Base-by-base conservation (phyloP, 2,797 vertebrate genomes). In the Paedocypris micromegethes region DNA sequence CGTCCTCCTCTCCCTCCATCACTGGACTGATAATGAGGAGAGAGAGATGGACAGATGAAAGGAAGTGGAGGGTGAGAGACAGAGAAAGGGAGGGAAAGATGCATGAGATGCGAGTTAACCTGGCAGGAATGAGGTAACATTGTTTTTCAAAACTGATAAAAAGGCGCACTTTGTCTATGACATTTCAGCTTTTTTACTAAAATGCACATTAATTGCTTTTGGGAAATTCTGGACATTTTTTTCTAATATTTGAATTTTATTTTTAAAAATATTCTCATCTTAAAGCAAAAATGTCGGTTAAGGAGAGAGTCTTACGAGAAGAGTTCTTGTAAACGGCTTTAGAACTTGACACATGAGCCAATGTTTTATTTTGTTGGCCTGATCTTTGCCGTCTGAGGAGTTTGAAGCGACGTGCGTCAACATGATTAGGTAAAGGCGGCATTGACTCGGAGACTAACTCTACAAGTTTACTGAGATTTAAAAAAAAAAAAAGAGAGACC, bases 11-110 rank as follows among this genome's bases (percentile, higher is more conserved):
- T 51, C 66, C n/a, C 45, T 53, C n/a, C 41, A 50, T 59, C 55
- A 58, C 53, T 81, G 80, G 74, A 82, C 83, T 51, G 74, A 49
- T 70, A 47, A 66, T 57, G 62, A 56, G 74, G 75, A 86, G 80
- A 83, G 42, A 56, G 52, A 73, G 53, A 42, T 3, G 47, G 43
- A 58, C 84, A 82, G 75, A 54, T 53, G 59, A 55, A 50, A 62
- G 49, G 40, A 37, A 82, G 23, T 64, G 71, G 76, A 75, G 59
- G 57, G 66, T 42, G 54, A 54, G 66, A 71, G 44, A 54, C 58
- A 46, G 37, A 58, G 47, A 54, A 23, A 23, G 23, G 23, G 4
- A 66, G 37, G 42, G 74, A 64, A 75, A 54, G 58, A 37, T 49
- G 23, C 9, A 53, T 59, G 53, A 49, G 46, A 37, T 57, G 48